phyloP scores from a whole-genome alignment of 2,888 invertebrate species.

The Anarsia innoxiella region DNA sequence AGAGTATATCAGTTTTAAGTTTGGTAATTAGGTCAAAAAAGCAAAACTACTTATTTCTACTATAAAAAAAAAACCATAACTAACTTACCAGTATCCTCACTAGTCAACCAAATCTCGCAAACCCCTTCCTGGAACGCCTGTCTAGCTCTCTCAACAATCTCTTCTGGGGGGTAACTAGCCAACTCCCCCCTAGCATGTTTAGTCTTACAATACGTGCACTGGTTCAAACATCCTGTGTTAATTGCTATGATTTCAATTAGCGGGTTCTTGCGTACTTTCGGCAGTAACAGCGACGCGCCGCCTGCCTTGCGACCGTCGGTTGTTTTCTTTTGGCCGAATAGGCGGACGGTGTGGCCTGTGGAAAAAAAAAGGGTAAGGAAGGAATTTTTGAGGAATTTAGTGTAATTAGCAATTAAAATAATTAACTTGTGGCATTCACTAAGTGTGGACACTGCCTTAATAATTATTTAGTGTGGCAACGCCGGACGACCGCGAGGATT shows the following conservation, averaged over 20 bases:
- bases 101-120: constrained; percentile 97
- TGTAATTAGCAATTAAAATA: too few relatives aligned
- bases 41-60: too few relatives aligned
- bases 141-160: constrained; percentile 89
- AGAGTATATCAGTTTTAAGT: too few relatives aligned
- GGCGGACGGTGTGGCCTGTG: constrained; percentile 84
- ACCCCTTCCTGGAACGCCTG: constrained; percentile 95
- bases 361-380: too few relatives aligned
- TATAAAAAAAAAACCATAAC: too few relatives aligned
- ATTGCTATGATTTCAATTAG: constrained; percentile 97
- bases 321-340: constrained; percentile 88
- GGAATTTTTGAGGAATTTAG: too few relatives aligned
- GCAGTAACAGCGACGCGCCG: constrained; percentile 90
- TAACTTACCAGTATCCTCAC: constrained; percentile 91
- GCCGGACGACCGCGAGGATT: too few relatives aligned
- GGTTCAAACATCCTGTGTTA: constrained; percentile 97
- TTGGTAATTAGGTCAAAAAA: too few relatives aligned
- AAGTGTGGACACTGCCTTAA: too few relatives aligned
- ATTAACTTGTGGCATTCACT: too few relatives aligned
- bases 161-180: constrained; percentile 93
- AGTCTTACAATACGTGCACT: constrained; percentile 99
- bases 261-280: constrained; percentile 96
- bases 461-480: too few relatives aligned
- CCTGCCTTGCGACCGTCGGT: constrained; percentile 85
- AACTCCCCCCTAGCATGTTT: constrained; percentile 97